A percentile compares a stretch with the other conserved stretches of the same genome.
These are phyloP conservation scores for Sminthurides aquaticus DNA, from an alignment of 2,888 invertebrate genomes.

Conservation along the genomic window DNA sequence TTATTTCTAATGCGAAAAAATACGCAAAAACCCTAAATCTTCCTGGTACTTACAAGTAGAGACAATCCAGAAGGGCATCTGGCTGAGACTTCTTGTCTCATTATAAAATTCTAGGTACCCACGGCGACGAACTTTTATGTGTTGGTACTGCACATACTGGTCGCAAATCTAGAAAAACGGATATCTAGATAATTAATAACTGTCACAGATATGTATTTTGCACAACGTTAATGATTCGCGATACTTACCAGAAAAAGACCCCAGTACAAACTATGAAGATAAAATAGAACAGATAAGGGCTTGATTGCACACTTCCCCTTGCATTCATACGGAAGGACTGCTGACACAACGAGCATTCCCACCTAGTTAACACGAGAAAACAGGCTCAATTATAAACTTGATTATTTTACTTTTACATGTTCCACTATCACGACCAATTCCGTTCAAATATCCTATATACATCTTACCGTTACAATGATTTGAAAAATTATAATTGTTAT, in stretches of 20 bases:
- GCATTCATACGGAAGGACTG: slow-evolving; percentile 24
- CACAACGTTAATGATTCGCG: no score
- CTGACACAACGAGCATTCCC: slow-evolving; percentile 22
- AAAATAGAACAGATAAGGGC: slow-evolving; percentile 56
- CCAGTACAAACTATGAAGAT: slow-evolving; percentile 55
- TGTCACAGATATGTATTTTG: not conserved
- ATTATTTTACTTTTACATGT: no score
- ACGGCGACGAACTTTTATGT: slow-evolving; percentile 56
- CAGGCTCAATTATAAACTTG: not conserved
- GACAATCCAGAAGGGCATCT: slow-evolving; percentile 57
- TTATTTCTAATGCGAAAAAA: not conserved
- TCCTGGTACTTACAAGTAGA: slow-evolving; percentile 48
- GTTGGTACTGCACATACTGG: slow-evolving; percentile 54
- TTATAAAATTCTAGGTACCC: slow-evolving; percentile 65
- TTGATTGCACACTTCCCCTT: slow-evolving; percentile 36
- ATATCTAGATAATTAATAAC: not conserved
- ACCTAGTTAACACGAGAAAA: slow-evolving; percentile 19
- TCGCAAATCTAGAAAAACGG: slow-evolving; percentile 52
- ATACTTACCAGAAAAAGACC: slow-evolving; percentile 53
- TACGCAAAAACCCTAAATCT: not conserved
- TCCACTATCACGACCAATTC: not conserved
- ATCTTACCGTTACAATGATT: slow-evolving; percentile 18
- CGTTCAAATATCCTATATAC: not conserved
- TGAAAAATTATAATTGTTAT: slow-evolving; percentile 15
- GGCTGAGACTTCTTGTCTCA: slow-evolving; percentile 54